Conservation (phyloP, 2,113 vertebrate species). For the Rattus rattus region DNA sequence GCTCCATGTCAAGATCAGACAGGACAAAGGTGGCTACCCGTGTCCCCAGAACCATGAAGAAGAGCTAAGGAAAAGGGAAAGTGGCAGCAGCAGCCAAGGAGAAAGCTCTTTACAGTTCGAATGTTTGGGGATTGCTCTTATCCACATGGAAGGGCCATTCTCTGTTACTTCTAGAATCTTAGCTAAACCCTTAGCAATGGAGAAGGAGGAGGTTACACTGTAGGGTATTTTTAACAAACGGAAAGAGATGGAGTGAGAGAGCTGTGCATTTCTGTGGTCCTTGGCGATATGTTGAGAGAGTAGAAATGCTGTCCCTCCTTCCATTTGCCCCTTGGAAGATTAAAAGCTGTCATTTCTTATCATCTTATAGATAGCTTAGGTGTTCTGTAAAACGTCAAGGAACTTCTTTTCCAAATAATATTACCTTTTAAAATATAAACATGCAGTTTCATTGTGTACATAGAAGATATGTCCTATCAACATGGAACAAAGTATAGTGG, state of each 20-base stretch:
- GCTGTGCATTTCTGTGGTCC: background rate
- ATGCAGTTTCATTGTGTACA: background rate
- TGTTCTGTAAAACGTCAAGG: conserved; percentile 11
- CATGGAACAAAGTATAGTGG: background rate
- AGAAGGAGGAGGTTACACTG: conserved; percentile 43
- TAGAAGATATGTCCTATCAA: background rate
- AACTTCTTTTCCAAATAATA: background rate
- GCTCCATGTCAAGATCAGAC: conserved; percentile 35
- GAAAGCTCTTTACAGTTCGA: conserved; percentile 50
- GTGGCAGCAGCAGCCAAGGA: background rate
- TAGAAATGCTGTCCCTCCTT: conserved; percentile 36
- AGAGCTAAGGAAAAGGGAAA: conserved; percentile 62
- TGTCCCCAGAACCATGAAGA: background rate
- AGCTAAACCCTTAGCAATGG: conserved; percentile 26
- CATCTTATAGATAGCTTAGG: conserved; percentile 31
- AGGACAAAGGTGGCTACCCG: background rate
- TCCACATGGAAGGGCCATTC: conserved; percentile 5
- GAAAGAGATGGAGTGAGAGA: conserved; percentile 53
- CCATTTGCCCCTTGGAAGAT: conserved; percentile 12
- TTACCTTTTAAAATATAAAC: background rate
- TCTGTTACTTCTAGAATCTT: conserved; percentile 36
- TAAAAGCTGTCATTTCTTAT: conserved; percentile 59
- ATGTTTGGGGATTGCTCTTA: conserved; percentile 56
- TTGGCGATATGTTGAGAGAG: conserved; percentile 26
- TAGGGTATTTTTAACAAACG: conserved; percentile 50